These are phyloP conservation scores for Uria lomvia DNA, from an alignment of 2,113 vertebrate genomes.

Conservation along the genomic window DNA sequence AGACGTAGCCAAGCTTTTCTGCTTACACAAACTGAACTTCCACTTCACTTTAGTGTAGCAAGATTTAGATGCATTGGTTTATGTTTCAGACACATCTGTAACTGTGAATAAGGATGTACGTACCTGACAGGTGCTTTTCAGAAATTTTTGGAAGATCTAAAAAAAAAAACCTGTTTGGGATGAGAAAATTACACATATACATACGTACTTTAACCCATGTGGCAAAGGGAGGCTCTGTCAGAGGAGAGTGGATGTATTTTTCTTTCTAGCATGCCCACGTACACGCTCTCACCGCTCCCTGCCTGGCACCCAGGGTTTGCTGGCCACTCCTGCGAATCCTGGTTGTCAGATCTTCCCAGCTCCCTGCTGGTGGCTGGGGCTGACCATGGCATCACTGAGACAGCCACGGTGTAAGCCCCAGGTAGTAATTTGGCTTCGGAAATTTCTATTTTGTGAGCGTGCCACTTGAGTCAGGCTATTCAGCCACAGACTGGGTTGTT, in stretches of 20 bases:
- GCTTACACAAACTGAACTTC: not conserved
- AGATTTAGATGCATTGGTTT: not conserved
- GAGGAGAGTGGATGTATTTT: not conserved
- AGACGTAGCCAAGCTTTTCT: not conserved
- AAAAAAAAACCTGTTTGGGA: not conserved
- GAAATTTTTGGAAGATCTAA: not conserved
- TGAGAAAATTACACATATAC: not conserved
- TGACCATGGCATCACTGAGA: not conserved
- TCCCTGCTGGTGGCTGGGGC: not conserved
- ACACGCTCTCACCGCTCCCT: not conserved
- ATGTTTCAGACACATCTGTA: not conserved
- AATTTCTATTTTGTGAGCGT: not conserved
- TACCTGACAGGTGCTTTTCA: not conserved
- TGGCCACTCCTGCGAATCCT: not conserved
- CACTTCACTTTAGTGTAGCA: not conserved
- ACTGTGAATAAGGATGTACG: not conserved
- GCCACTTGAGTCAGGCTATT: not conserved
- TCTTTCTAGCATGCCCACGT: not conserved
- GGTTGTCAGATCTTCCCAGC: not conserved
- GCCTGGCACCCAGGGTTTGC: not conserved
- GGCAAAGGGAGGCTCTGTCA: not conserved
- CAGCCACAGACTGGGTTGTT: fast-evolving
- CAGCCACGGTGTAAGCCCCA: not conserved
- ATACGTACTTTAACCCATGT: not conserved
- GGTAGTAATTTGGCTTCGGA: not conserved